Percentiles rank a stretch among this genome's conserved stretches.
phyloP scores from a whole-genome alignment of 2,113 vertebrate species.

The Alethe diademata region DNA sequence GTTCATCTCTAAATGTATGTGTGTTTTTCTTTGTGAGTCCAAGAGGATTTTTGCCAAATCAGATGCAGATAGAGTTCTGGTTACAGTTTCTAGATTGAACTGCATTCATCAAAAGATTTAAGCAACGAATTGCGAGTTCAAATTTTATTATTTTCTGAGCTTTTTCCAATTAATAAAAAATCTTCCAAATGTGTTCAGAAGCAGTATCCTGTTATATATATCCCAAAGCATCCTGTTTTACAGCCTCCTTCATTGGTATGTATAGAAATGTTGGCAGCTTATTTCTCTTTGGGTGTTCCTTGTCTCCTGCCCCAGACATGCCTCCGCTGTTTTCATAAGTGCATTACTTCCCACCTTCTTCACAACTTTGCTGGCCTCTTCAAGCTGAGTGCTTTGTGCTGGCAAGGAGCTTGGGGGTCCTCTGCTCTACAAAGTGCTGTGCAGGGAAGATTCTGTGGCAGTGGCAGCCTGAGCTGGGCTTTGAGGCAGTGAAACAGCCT shows the following conservation, averaged over 20 bases:
- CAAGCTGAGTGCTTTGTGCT: rapidly evolving
- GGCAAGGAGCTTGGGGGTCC: neutral
- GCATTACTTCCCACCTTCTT: neutral
- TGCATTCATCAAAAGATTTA: neutral
- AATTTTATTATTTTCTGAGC: neutral
- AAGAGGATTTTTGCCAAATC: neutral
- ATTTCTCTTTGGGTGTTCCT: neutral
- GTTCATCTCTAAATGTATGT: neutral
- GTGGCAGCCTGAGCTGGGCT: neutral
- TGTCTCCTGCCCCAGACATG: neutral
- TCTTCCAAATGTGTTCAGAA: neutral
- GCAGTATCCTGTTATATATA: neutral
- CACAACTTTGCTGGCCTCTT: neutral
- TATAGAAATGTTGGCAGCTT: neutral
- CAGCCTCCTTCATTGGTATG: neutral
- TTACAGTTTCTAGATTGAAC: neutral
- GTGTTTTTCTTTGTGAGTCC: neutral
- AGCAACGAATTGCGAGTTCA: neutral
- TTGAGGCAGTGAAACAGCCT: neutral
- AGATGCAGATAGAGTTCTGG: neutral
- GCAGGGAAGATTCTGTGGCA: rapidly evolving
- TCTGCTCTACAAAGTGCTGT: rapidly evolving
- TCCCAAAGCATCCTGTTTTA: neutral
- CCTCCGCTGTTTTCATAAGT: neutral
- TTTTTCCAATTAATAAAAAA: neutral